phyloP scores from a whole-genome alignment of 2,113 vertebrate genomes.

The Sylvietta virens region DNA sequence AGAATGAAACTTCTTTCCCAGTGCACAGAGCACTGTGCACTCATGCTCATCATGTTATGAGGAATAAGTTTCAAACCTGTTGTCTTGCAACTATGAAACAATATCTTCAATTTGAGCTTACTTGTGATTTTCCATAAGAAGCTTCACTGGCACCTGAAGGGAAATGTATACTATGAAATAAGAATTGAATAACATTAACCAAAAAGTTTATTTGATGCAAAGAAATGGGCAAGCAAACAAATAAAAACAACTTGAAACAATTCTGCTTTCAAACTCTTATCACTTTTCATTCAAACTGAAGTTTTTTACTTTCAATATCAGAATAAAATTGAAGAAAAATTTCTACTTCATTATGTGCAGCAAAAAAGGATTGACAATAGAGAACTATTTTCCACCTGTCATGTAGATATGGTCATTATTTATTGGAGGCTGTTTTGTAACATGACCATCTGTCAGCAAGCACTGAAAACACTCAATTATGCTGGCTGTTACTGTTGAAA shows the following conservation, averaged over 20 bases:
- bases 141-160: background rate
- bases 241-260: background rate
- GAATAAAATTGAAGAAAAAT: background rate
- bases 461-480: slow-evolving; percentile 29
- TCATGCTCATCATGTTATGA: background rate
- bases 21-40: background rate
- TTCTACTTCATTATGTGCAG: background rate
- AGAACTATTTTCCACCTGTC: slow-evolving; percentile 37
- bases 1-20: background rate
- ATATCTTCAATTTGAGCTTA: background rate
- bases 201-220: background rate
- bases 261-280: background rate
- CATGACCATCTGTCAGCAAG: slow-evolving; percentile 55
- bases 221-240: background rate
- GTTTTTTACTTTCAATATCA: background rate
- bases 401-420: slow-evolving; percentile 48
- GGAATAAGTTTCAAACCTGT: background rate
- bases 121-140: background rate
- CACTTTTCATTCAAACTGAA: background rate
- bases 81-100: background rate
- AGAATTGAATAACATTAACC: background rate
- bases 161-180: background rate
- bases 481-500: slow-evolving; percentile 40
- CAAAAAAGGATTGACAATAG: background rate
- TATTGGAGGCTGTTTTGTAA: slow-evolving; percentile 44